A percentile compares a stretch with the other conserved stretches of the same genome.
Evolutionary conservation across 23 tunicate species (phyloP).

Genomic region (Ciona savignyi): DNA sequence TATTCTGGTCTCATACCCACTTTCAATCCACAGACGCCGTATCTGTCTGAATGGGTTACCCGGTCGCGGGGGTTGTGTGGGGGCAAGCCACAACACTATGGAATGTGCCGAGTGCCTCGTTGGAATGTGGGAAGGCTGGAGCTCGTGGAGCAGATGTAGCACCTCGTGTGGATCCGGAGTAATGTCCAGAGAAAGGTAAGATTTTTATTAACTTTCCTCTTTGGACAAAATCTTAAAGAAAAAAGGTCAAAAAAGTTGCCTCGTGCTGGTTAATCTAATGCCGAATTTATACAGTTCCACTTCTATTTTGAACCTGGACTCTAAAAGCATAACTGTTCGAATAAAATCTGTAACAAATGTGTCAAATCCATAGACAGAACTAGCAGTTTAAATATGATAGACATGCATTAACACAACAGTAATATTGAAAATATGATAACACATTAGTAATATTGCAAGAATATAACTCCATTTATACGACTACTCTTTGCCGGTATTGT

Average conservation of each 20-base stretch:
- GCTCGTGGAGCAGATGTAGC: conserved; percentile 40
- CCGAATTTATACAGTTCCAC: too few species aligned
- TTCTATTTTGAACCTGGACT: too few species aligned
- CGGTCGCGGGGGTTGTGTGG: conserved; percentile 68
- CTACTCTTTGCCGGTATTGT: not conserved
- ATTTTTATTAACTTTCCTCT: not conserved
- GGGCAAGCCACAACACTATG: conserved; percentile 6
- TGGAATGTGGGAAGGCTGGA: conserved; percentile 38
- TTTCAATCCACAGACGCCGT: conserved; percentile 47
- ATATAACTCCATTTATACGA: not conserved
- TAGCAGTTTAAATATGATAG: too few species aligned
- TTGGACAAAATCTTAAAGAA: not conserved
- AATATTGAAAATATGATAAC: not conserved
- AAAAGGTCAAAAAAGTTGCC: too few species aligned
- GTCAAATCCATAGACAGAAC: too few species aligned
- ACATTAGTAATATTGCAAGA: not conserved
- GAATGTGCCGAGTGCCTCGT: conserved; percentile 26
- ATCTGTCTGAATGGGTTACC: conserved; percentile 69
- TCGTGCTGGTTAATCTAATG: too few species aligned
- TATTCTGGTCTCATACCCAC: too few species aligned
- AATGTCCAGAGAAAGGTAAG: conserved; percentile 23
- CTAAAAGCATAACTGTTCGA: too few species aligned
- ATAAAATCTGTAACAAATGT: too few species aligned
- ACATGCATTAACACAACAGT: too few species aligned
- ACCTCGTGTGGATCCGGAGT: conserved; percentile 61